Evolutionary conservation across 2,888 invertebrate species (phyloP).

Genomic region (Carpatolechia fugitivella): DNA sequence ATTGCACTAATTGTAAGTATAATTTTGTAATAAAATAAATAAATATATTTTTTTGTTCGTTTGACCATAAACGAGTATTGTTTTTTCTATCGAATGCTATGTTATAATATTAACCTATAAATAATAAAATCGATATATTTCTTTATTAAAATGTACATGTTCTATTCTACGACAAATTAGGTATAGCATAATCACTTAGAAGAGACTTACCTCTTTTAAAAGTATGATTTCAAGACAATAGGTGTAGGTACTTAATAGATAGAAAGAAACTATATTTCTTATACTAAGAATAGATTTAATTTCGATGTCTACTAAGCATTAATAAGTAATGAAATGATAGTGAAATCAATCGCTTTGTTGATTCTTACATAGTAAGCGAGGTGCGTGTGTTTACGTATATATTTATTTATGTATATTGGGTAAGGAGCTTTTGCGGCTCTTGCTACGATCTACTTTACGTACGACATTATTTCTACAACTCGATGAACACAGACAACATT

Average conservation of each 20-base stretch:
- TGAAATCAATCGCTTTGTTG: constrained; percentile 8
- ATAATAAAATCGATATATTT: constrained; percentile 72
- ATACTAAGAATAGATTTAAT: constrained; percentile 33
- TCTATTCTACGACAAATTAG: constrained; percentile 74
- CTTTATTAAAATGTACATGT: constrained; percentile 61
- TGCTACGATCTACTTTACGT: constrained; percentile 30
- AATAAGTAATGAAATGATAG: constrained; percentile 29
- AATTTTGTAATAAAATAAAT: constrained; percentile 17
- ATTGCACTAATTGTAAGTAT: constrained; percentile 9
- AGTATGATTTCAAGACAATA: constrained; percentile 14
- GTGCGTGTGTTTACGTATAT: constrained; percentile 36
- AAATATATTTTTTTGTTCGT: constrained; percentile 14
- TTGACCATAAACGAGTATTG: constrained; percentile 34
- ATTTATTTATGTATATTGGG: constrained; percentile 14
- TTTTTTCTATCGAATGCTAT: constrained; percentile 38
- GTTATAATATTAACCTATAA: constrained; percentile 45
- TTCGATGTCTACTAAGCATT: constrained; percentile 55
- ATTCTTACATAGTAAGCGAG: constrained; percentile 33
- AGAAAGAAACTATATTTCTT: constrained; percentile 29
- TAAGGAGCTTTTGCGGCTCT: constrained; percentile 24
- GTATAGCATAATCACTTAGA: constrained; percentile 26
- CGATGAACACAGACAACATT: constrained; percentile 69
- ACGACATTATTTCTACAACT: constrained; percentile 32
- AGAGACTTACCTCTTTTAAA: constrained; percentile 5
- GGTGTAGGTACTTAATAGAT: constrained; percentile 10